phyloP scores from a whole-genome alignment of 2,888 invertebrate genomes.

The Eretmocerus hayati region DNA sequence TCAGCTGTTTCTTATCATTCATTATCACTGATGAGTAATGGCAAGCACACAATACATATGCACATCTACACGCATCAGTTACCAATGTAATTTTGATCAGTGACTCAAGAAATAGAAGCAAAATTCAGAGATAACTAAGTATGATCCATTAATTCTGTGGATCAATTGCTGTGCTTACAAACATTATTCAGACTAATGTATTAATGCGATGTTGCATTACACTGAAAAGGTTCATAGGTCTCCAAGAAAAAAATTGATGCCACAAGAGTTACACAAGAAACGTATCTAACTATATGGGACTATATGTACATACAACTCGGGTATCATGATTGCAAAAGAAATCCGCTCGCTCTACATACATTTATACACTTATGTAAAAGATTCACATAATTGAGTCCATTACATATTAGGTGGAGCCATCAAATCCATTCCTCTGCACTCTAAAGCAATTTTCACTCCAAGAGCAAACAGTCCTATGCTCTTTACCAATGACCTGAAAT shows the following conservation, averaged over 20 bases:
- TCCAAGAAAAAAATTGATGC: conserved; percentile 2
- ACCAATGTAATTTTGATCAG: too few relatives aligned
- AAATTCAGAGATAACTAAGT: too few relatives aligned
- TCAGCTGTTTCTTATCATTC: conserved; percentile 11
- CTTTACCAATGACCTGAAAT: conserved; percentile 71
- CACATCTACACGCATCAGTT: too few relatives aligned
- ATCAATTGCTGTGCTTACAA: too few relatives aligned
- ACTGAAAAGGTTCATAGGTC: too few relatives aligned
- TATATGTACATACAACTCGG: conserved; percentile 5
- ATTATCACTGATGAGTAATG: too few relatives aligned
- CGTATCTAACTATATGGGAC: conserved; percentile 12
- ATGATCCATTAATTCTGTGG: too few relatives aligned
- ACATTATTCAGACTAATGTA: too few relatives aligned
- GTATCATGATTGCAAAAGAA: background rate
- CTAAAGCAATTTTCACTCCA: conserved; percentile 71
- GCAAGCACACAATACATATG: too few relatives aligned
- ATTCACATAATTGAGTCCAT: background rate
- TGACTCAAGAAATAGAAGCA: too few relatives aligned
- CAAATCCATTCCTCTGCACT: conserved; percentile 68
- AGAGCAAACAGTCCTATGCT: conserved; percentile 71
- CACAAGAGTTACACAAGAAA: background rate
- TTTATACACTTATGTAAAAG: background rate
- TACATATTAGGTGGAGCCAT: conserved; percentile 51
- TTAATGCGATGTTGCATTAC: too few relatives aligned
- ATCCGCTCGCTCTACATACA: background rate